Conservation (phyloP, 2,888 invertebrate species). For the Hydropsyche betteni region DNA sequence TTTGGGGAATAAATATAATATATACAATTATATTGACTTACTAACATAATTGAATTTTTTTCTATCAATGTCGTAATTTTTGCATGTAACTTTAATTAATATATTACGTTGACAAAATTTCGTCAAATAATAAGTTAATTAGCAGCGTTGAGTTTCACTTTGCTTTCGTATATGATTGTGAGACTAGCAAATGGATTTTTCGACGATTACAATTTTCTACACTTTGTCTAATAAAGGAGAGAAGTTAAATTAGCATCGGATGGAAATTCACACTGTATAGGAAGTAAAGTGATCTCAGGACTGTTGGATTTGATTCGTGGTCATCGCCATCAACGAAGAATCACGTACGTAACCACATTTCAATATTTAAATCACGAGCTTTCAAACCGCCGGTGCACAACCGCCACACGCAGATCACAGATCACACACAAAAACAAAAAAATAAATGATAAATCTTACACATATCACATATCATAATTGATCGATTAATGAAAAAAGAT, state of each 20-base stretch:
- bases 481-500: constrained; percentile 18
- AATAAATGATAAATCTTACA: constrained; percentile 48
- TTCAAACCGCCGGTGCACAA: constrained; percentile 18
- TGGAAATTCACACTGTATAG: not conserved
- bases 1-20: no score
- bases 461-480: constrained; percentile 38
- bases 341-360: constrained; percentile 52
- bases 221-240: no score
- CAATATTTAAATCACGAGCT: constrained; percentile 34
- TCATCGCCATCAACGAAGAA: constrained; percentile 34
- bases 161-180: constrained; percentile 1
- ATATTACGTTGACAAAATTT: not conserved
- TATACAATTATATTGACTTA: no score
- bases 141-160: constrained; percentile 28
- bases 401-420: no score
- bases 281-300: constrained; percentile 33
- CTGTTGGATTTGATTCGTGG: constrained; percentile 19
- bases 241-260: no score
- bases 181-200: no score
- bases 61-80: not conserved
- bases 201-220: no score
- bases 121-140: not conserved
- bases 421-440: not conserved
- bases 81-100: not conserved
- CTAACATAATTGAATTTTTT: not conserved